These are phyloP conservation scores for Apeira syringaria DNA, from an alignment of 2,888 invertebrate species.

Conservation along the genomic window DNA sequence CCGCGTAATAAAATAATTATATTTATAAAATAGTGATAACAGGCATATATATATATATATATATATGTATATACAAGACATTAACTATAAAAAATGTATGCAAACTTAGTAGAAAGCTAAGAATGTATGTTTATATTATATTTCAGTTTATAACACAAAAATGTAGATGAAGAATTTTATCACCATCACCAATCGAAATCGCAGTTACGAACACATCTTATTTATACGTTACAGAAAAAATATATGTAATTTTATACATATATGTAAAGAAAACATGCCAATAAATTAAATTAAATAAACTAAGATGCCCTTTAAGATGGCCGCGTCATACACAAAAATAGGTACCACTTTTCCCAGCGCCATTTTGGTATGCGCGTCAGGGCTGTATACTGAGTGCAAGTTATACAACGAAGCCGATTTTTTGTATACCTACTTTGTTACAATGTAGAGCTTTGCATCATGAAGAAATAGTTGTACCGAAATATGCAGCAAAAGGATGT, in stretches of 20 bases:
- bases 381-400: slow-evolving; percentile 7
- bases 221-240: too few species aligned
- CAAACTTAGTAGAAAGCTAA: too few species aligned
- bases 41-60: too few species aligned
- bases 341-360: slow-evolving; percentile 37
- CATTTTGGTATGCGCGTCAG: slow-evolving; percentile 43
- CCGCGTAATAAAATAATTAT: slow-evolving; percentile 53
- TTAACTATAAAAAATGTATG: too few species aligned
- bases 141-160: too few species aligned
- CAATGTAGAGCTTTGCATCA: slow-evolving; percentile 11
- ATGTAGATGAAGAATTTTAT: slow-evolving; percentile 1
- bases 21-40: too few species aligned
- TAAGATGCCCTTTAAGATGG: slow-evolving; percentile 1
- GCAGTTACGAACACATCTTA: too few species aligned
- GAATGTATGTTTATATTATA: not conserved
- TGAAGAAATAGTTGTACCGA: slow-evolving; percentile 24
- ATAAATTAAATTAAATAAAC: slow-evolving; percentile 3
- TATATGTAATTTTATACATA: not conserved
- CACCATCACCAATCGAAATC: slow-evolving; percentile 12
- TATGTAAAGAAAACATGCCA: slow-evolving; percentile 4
- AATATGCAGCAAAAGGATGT: slow-evolving; percentile 57
- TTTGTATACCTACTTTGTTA: slow-evolving; percentile 4
- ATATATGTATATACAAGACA: too few species aligned
- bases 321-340: slow-evolving; percentile 3
- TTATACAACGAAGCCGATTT: slow-evolving; percentile 2